phyloP scores from a whole-genome alignment of 2,113 vertebrate species.

The Channa argus region DNA sequence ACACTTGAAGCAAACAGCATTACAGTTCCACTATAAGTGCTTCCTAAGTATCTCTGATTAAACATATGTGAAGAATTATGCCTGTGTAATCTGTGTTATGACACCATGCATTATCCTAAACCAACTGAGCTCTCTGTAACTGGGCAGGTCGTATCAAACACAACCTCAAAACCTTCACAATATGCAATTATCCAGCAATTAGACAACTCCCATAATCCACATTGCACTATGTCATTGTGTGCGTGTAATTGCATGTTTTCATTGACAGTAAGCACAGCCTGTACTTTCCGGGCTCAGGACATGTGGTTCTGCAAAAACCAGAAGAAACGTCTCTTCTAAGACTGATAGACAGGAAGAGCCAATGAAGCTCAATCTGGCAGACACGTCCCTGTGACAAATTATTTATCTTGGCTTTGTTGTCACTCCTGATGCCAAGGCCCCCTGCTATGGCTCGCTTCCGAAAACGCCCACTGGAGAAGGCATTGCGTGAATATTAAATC shows the following conservation, averaged over 20 bases:
- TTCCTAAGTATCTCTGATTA: slow-evolving; percentile 47
- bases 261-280: slow-evolving; percentile 54
- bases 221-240: slow-evolving; percentile 49
- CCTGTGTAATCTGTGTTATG: slow-evolving; percentile 61
- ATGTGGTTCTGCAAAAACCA: slow-evolving; percentile 35
- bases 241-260: slow-evolving; percentile 67
- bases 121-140: slow-evolving; percentile 51
- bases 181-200: slow-evolving; percentile 69
- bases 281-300: slow-evolving; percentile 44
- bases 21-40: slow-evolving; percentile 46
- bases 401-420: slow-evolving; percentile 69
- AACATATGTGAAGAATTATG: slow-evolving; percentile 52
- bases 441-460: slow-evolving; percentile 43
- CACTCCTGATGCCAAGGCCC: slow-evolving; percentile 36
- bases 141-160: slow-evolving; percentile 59
- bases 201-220: slow-evolving; percentile 64
- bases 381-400: slow-evolving; percentile 59
- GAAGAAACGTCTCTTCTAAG: slow-evolving; percentile 48
- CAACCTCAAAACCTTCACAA: slow-evolving; percentile 44
- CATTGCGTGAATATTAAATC: slow-evolving; percentile 57
- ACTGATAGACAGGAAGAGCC: slow-evolving; percentile 35
- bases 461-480: slow-evolving; percentile 51
- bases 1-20: slow-evolving; percentile 49
- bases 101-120: slow-evolving; percentile 59
- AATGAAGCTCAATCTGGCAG: slow-evolving; percentile 36